Percentiles rank a stretch among this genome's conserved stretches.
Evolutionary conservation across 2,113 vertebrate genomes (phyloP).

Genomic region (Ceyx margarethae): DNA sequence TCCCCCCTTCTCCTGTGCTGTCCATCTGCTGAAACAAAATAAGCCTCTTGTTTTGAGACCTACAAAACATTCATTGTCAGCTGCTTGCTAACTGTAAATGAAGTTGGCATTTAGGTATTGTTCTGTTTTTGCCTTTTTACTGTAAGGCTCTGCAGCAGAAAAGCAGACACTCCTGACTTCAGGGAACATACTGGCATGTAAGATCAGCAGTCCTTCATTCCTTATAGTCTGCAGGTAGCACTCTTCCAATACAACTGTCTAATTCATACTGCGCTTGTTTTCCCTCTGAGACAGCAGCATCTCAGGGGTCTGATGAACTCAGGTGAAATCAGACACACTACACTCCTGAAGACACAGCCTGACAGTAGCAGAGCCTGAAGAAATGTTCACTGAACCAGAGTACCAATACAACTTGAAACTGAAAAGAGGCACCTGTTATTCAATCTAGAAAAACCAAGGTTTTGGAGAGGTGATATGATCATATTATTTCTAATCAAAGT

Average conservation of each 20-base stretch:
- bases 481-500: not conserved
- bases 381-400: not conserved
- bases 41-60: not conserved
- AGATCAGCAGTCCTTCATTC: not conserved
- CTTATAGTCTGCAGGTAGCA: not conserved
- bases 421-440: not conserved
- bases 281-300: not conserved
- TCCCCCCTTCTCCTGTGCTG: not conserved
- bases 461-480: not conserved
- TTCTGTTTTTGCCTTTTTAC: not conserved
- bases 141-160: not conserved
- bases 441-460: not conserved
- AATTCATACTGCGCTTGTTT: not conserved
- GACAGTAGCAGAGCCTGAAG: not conserved
- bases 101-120: not conserved
- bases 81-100: not conserved
- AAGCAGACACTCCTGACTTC: not conserved
- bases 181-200: not conserved
- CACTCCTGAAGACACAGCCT: not conserved
- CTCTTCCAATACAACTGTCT: not conserved
- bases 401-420: not conserved
- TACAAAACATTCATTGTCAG: not conserved
- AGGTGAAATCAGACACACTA: not conserved
- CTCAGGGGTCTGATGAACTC: not conserved
- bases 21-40: not conserved